Conservation (phyloP, 2,888 invertebrate species). For the Rhamphomyia laevipes region DNA sequence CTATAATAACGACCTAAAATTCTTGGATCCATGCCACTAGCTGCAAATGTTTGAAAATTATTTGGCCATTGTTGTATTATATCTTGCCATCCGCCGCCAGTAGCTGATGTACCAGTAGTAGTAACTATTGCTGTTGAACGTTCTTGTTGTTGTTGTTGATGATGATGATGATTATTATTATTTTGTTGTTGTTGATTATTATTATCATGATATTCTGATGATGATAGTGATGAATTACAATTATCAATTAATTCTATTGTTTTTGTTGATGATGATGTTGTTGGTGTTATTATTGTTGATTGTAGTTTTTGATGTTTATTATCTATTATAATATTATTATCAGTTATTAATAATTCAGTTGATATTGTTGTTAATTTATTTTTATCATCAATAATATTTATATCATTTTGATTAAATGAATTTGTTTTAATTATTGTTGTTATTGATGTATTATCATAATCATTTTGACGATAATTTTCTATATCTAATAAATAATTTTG, state of each 20-base stretch:
- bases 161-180: not conserved
- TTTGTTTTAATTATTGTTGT: not conserved
- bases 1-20: constrained; percentile 34
- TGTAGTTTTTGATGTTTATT: not conserved
- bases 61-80: constrained; percentile 21
- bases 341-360: constrained; percentile 5
- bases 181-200: not conserved
- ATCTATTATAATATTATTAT: not conserved
- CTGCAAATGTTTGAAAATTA: constrained; percentile 15
- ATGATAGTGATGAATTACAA: constrained; percentile 1
- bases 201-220: not conserved
- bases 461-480: too few relatives aligned
- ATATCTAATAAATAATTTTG: too few relatives aligned
- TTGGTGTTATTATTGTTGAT: constrained; percentile 9
- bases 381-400: not conserved
- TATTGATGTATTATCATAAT: too few relatives aligned
- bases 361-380: not conserved
- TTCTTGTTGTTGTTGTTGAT: not conserved
- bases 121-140: not conserved
- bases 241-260: constrained; percentile 4
- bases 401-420: not conserved
- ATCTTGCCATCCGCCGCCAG: constrained; percentile 14
- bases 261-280: constrained; percentile 11
- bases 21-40: constrained; percentile 25
- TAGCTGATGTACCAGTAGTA: not conserved